Percentiles rank a stretch among this genome's conserved stretches.
These are phyloP conservation scores for Sebastes flavidus DNA, from an alignment of 2,797 vertebrate genomes.

Conservation along the genomic window DNA sequence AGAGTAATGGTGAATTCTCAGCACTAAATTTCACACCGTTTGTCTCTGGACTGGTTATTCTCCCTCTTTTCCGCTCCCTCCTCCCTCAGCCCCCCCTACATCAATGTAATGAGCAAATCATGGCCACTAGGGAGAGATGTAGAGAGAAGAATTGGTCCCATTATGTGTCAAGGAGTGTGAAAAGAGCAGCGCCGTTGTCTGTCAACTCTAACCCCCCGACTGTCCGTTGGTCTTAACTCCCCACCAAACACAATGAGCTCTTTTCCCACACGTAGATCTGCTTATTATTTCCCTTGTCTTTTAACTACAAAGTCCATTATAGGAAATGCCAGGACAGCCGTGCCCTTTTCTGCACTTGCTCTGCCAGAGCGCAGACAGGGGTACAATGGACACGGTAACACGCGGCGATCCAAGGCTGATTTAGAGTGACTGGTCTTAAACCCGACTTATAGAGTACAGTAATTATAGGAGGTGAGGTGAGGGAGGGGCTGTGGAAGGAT, in stretches of 20 bases:
- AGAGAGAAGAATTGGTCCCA: constrained; percentile 63
- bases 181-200: constrained; percentile 76
- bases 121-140: constrained; percentile 65
- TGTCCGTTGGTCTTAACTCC: constrained; percentile 60
- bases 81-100: constrained; percentile 36
- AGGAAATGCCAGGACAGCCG: constrained; percentile 76
- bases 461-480: constrained; percentile 65
- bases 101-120: constrained; percentile 72
- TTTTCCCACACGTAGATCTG: constrained; percentile 59
- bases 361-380: constrained; percentile 71
- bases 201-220: constrained; percentile 66
- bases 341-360: constrained; percentile 77
- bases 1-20: constrained; percentile 15
- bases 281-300: constrained; percentile 79
- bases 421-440: constrained; percentile 77
- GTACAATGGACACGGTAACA: constrained; percentile 73
- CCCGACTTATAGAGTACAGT: constrained; percentile 66
- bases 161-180: constrained; percentile 71
- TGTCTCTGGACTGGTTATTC: constrained; percentile 50
- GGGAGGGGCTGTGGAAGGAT: constrained; percentile 34
- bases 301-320: constrained; percentile 81
- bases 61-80: background rate
- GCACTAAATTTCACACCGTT: constrained; percentile 34
- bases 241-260: constrained; percentile 65
- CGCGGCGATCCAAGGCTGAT: constrained; percentile 59